Evolutionary conservation across 2,888 invertebrate genomes (phyloP).

Genomic region (Stratiomys singularior): DNA sequence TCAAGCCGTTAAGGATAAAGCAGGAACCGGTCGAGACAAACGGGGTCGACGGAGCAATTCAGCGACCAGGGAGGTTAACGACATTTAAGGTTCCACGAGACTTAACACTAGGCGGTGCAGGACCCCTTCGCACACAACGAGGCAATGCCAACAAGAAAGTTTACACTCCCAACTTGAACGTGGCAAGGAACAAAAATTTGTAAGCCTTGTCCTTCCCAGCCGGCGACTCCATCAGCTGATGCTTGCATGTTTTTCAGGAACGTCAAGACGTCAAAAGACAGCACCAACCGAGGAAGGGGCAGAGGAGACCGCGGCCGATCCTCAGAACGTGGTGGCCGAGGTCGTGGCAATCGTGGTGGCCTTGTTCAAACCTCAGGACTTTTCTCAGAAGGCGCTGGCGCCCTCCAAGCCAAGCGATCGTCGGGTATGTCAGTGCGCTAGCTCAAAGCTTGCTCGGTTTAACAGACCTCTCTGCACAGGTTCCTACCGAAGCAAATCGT

Average conservation of each 20-base stretch:
- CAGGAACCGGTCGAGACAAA: conserved; percentile 43
- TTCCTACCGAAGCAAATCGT: conserved; percentile 21
- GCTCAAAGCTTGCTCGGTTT: not conserved
- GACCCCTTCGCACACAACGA: conserved; percentile 53
- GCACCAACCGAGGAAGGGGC: conserved; percentile 57
- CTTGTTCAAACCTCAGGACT: conserved; percentile 63
- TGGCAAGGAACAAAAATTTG: conserved; percentile 70
- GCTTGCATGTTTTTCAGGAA: conserved; percentile 56
- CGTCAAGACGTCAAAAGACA: conserved; percentile 64
- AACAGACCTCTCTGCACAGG: not conserved
- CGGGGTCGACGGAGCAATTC: conserved; percentile 28
- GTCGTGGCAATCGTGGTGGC: conserved; percentile 56
- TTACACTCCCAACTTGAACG: conserved; percentile 72
- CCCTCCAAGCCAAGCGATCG: conserved; percentile 49
- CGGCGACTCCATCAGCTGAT: not conserved
- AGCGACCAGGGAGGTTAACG: conserved; percentile 61
- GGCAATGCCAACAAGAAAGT: conserved; percentile 68
- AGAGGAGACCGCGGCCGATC: conserved; percentile 57
- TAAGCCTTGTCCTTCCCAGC: conserved; percentile 56
- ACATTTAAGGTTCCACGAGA: conserved; percentile 70
- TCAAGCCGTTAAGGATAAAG: conserved; percentile 41
- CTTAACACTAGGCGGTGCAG: conserved; percentile 68
- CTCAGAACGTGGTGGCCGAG: conserved; percentile 54
- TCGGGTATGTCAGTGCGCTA: not conserved
- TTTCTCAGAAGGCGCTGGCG: conserved; percentile 64